Percentiles rank a stretch among this genome's conserved stretches.
These are phyloP conservation scores for Syrrhaptes paradoxus DNA, from an alignment of 2,113 vertebrate species.

Conservation along the genomic window DNA sequence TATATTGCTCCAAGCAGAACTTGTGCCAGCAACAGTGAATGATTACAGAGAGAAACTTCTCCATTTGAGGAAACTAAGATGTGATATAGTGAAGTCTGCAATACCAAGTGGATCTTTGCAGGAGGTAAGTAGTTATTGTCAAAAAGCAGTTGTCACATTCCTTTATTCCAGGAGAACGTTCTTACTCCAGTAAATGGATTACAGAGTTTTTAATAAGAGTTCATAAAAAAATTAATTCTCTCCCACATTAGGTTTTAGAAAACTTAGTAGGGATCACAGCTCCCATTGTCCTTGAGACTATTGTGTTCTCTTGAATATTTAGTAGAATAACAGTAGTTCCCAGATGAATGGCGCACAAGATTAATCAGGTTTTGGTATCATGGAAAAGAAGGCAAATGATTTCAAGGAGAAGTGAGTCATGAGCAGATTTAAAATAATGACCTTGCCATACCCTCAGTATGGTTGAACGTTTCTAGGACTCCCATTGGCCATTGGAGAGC, in stretches of 20 bases:
- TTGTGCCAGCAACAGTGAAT: constrained; percentile 89
- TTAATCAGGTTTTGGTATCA: not conserved
- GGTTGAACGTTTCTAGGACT: not conserved
- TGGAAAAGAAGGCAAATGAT: not conserved
- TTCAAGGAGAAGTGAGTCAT: not conserved
- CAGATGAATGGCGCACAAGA: not conserved
- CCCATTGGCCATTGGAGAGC: not conserved
- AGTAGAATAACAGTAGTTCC: not conserved
- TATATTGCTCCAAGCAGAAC: constrained; percentile 88
- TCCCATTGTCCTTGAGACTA: not conserved
- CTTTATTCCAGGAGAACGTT: not conserved
- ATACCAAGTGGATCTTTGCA: constrained; percentile 80
- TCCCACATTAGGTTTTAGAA: not conserved
- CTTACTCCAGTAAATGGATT: not conserved
- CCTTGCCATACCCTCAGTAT: not conserved
- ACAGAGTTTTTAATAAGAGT: not conserved
- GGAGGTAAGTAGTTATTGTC: constrained; percentile 77
- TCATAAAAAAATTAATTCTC: not conserved
- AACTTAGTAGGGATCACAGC: not conserved
- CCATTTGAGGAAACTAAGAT: constrained; percentile 89
- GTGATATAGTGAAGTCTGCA: constrained; percentile 83
- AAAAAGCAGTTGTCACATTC: not conserved
- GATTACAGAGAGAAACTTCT: constrained; percentile 96
- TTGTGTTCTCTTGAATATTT: not conserved
- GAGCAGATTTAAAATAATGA: not conserved